These are phyloP conservation scores for Heteronetta atricapilla DNA, from an alignment of 2,113 vertebrate genomes.

Conservation along the genomic window DNA sequence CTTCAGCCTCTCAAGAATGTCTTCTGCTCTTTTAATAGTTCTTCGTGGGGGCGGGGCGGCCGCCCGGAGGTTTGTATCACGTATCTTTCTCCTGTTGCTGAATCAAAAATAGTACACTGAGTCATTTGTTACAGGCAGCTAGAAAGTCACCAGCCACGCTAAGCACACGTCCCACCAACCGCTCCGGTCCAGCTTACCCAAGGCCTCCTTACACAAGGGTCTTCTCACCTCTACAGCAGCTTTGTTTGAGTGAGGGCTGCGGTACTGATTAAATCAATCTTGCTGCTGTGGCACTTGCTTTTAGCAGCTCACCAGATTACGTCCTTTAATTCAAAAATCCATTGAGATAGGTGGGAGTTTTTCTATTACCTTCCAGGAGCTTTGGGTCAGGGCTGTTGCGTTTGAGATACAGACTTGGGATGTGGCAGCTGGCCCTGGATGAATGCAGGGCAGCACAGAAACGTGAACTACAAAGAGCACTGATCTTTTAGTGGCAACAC, in stretches of 20 bases:
- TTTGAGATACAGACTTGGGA: not conserved
- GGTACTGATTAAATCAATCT: not conserved
- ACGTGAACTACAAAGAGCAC: not conserved
- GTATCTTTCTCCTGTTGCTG: constrained; percentile 28
- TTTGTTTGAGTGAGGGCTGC: not conserved
- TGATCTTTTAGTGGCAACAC: not conserved
- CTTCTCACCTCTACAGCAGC: not conserved
- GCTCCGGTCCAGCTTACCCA: not conserved
- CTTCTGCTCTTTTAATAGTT: constrained; percentile 72
- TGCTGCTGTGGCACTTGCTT: not conserved
- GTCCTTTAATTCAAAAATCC: not conserved
- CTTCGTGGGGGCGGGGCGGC: not conserved
- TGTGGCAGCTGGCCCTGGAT: not conserved
- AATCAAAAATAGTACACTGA: constrained; percentile 62
- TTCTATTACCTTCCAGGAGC: not conserved
- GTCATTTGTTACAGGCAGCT: constrained; percentile 15
- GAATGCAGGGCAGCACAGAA: not conserved
- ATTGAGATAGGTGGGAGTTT: not conserved
- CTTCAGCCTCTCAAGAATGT: constrained; percentile 59
- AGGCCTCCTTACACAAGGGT: not conserved
- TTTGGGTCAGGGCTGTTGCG: not conserved
- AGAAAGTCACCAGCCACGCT: not conserved
- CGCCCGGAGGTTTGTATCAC: constrained; percentile 53
- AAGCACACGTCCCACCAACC: rapidly evolving
- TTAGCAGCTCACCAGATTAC: not conserved